Evolutionary conservation across 2,888 invertebrate species (phyloP), one percentile per base, ranked within the genome.

Genomic region (Cosmorhoe ocellata): DNA sequence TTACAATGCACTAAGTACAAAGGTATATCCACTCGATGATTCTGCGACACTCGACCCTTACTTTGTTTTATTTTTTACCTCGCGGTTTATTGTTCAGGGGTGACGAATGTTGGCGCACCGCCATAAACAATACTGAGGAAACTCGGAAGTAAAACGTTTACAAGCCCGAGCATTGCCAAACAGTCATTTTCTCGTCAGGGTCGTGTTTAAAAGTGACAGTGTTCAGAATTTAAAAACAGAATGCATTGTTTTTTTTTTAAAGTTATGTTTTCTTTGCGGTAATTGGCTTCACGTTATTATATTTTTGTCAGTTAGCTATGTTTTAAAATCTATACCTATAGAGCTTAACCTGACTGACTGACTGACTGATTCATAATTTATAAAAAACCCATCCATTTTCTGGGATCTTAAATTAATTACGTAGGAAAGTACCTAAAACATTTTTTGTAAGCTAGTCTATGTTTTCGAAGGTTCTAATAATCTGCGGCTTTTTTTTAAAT

Each of bases 1-100:
- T 69, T 62, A 60, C 63, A 71, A 66, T 66, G 57, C 65, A 69
- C 67, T 76, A 69, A 76, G 74, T 74, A 75, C 70, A 71, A 53
- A 32, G 65, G 67, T 59, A 53, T 52, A 58, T 67, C 61, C 66
- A n/a, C n/a, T 13, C 62, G 65, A 71, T 72, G 72, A 73, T 72
- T 66, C 69, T 63, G 64, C 71, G 76, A 76, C 80, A 72, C 70
- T 71, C 76, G 77, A 74, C 78, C 76, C 72, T 38, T 58, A 66
- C 67, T 69, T 71, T 73, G 56, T 79, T 80, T 80, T 78, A 74
- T 78, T 76, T 77, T 76, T 80, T 71, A 71, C 69, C 67, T 67
- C 59, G 47, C 55, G 51, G 73, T 81, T 80, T 77, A 79, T 75
- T 75, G 69, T 58, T 58, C 56, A 39, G 64, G 78, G 74, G 70